phyloP scores from a whole-genome alignment of 2,888 invertebrate genomes.

The Pelosia muscerda region DNA sequence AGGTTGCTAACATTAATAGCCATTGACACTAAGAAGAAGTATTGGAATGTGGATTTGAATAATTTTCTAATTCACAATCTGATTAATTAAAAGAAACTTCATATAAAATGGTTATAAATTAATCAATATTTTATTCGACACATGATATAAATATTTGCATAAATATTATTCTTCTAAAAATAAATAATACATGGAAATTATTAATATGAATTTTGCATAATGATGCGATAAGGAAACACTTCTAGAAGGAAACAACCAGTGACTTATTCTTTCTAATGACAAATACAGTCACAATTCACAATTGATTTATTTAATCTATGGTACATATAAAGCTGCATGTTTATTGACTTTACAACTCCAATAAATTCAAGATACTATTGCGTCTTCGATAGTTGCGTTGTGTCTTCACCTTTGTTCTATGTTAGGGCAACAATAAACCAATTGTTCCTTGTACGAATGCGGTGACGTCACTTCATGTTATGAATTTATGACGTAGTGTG shows the following conservation, averaged over 20 bases:
- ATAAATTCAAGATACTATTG: constrained; percentile 26
- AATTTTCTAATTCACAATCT: constrained; percentile 2
- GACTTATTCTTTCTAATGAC: neutral
- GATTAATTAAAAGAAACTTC: neutral
- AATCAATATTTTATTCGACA: neutral
- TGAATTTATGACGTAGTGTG: neutral
- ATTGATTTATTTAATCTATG: constrained; percentile 4
- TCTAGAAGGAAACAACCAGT: neutral
- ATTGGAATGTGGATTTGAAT: neutral
- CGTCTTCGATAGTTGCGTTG: constrained; percentile 23
- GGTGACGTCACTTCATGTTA: constrained; percentile 24
- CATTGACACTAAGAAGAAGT: neutral
- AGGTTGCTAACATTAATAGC: neutral
- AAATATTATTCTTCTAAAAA: neutral
- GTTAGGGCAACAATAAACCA: constrained; percentile 39
- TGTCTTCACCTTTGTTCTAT: constrained; percentile 28
- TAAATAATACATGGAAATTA: neutral
- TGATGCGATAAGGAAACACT: neutral
- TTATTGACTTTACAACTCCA: constrained; percentile 26
- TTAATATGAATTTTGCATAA: neutral
- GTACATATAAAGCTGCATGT: constrained; percentile 19
- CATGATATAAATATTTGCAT: constrained; percentile 1
- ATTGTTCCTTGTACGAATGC: constrained; percentile 38
- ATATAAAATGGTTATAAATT: neutral
- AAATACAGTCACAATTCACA: constrained; percentile 1